Evolutionary conservation across 35 echinoderm and acorn worm species (phyloP).

Genomic region (Chiridota heheva): DNA sequence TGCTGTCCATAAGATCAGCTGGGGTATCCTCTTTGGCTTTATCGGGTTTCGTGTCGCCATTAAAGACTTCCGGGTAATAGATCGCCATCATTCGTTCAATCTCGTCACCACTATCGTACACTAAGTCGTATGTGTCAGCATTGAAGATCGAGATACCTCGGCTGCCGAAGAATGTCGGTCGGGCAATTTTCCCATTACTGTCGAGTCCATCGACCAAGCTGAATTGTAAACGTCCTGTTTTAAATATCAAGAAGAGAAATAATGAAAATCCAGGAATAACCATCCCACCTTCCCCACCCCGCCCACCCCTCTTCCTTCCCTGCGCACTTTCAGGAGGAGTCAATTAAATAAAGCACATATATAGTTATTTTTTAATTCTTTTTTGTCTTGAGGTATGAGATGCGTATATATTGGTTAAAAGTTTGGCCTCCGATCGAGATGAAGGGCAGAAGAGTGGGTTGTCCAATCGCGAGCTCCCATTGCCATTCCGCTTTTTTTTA

Average conservation of each 20-base stretch:
- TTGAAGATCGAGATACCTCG: slow-evolving; percentile 68
- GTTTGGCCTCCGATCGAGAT: too few relatives aligned
- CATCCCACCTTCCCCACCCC: not conserved
- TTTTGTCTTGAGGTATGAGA: too few relatives aligned
- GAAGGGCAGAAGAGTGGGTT: too few relatives aligned
- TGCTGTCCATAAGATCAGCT: slow-evolving; percentile 51
- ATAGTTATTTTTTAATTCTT: too few relatives aligned
- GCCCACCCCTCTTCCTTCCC: not conserved
- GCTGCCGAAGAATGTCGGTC: slow-evolving; percentile 58
- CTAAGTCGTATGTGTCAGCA: slow-evolving; percentile 40
- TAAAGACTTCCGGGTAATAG: slow-evolving; percentile 75
- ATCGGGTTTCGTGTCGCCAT: slow-evolving; percentile 55
- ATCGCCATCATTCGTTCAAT: slow-evolving; percentile 50
- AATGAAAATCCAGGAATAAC: not conserved
- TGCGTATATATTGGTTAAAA: too few relatives aligned
- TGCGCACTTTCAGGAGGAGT: not conserved
- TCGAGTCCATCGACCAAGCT: slow-evolving; percentile 64
- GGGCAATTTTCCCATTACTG: slow-evolving; percentile 34
- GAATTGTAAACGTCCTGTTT: slow-evolving; percentile 66
- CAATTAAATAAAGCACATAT: too few relatives aligned
- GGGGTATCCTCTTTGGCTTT: slow-evolving; percentile 52
- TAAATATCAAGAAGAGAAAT: not conserved
- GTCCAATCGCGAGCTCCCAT: too few relatives aligned
- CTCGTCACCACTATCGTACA: slow-evolving; percentile 82
- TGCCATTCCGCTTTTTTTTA: too few relatives aligned